Conservation (phyloP, 2,888 invertebrate genomes). For the Lasioglossum lativentre region DNA sequence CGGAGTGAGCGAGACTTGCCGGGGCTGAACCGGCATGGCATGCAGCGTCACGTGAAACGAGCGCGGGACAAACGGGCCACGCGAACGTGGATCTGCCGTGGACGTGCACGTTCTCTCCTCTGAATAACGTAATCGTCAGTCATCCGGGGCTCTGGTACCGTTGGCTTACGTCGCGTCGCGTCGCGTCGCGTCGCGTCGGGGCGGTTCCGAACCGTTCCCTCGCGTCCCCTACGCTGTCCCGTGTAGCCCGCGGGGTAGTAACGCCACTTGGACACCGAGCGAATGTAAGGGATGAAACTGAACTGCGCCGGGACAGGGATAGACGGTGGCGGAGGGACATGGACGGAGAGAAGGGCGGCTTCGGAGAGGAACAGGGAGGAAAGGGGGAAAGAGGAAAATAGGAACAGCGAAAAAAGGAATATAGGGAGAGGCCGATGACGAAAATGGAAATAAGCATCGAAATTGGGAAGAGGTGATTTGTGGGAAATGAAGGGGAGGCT, state of each 20-base stretch:
- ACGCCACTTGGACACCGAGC: slow-evolving; percentile 72
- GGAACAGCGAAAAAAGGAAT: not conserved
- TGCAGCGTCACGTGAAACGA: slow-evolving; percentile 62
- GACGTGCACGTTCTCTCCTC: slow-evolving; percentile 59
- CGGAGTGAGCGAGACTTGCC: slow-evolving; percentile 72
- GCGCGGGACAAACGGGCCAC: slow-evolving; percentile 65
- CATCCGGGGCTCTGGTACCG: slow-evolving; percentile 74
- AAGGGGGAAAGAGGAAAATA: not conserved
- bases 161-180: slow-evolving; percentile 72
- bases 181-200: too few relatives aligned
- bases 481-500: not conserved
- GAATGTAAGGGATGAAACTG: slow-evolving; percentile 69
- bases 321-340: slow-evolving; percentile 1
- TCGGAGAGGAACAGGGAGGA: not conserved
- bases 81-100: slow-evolving; percentile 56
- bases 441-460: not conserved
- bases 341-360: not conserved
- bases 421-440: not conserved
- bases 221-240: slow-evolving; percentile 37
- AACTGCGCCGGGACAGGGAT: not conserved
- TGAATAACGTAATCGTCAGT: slow-evolving; percentile 78
- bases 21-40: slow-evolving; percentile 32
- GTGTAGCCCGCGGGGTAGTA: slow-evolving; percentile 53
- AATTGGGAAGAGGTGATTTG: not conserved
- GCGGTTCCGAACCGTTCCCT: slow-evolving; percentile 32